Base-by-base conservation (phyloP, 1,140 invertebrate species). In the Drosophila pallidifrons region DNA sequence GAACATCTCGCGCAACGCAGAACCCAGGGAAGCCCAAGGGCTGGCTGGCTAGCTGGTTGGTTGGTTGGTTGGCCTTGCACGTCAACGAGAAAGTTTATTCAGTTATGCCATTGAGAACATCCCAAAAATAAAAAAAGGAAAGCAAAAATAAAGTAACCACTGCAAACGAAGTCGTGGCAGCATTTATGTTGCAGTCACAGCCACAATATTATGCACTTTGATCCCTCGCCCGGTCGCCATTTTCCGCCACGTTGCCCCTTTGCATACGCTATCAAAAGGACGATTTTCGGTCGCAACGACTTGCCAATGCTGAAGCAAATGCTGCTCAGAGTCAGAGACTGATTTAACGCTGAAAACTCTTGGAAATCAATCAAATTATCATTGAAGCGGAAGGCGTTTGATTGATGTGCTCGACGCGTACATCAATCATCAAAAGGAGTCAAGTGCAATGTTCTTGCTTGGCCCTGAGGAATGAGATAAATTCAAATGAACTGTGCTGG, bases 351-450 rank as follows among this genome's bases (percentile, higher is more conserved):
- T 13, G 6, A 7, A 25, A 25, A 32, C 28, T 32, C n/a, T 13
- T 13, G 11, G 51, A 69, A 74, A 88, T 88, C 83, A 79, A 87
- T 87, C 81, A 83, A 70, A 80, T 72, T 77, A 80, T 77, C 80
- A 32, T 41, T 64, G 15, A 69, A 58, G 83, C 64, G 38, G 32
- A 66, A 51, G 45, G 16, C 66, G 30, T 25, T 16, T 83, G 69
- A 87, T 88, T 77, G 65, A 88, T 88, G 66, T 72, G 65, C 46
- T 16, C 47, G 38, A 16, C 28, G 49, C 28, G n/a, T 16, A 60
- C 83, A 88, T 87, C 76, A 87, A 88, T 83, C 81, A 83, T 80
- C 47, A 20, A 43, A 25, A 28, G 13, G 46, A 65, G 57, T 64
- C n/a, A 65, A 67, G 28, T 75, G 52, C 63, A 78, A 59, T 78